Base-by-base conservation (phyloP, 1,140 invertebrate species). In the Maconellicoccus hirsutus region DNA sequence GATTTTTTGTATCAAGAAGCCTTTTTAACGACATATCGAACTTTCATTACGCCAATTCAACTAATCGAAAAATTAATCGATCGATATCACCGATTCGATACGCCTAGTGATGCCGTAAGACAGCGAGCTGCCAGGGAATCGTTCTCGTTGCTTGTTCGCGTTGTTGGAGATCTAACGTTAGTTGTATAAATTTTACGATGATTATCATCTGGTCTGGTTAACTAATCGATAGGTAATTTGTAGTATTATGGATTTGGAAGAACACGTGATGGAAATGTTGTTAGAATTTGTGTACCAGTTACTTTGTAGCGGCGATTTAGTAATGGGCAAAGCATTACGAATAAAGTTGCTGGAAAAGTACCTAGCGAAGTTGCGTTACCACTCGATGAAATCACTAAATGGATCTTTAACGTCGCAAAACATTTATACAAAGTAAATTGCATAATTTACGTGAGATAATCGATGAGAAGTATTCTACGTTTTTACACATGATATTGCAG, bases 1-100 rank as follows among this genome's bases (percentile, higher is more conserved):
- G 93, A 94, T 81, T 93, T 93, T 79, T 84, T 92, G 78, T 98
- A 95, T 82, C 93, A 96, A 84, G 94, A 98, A 83, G 94, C 95
- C 39, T 98, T 98, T 81, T 84, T 98, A 74, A 94, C 93, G 23
- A 98, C 95, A 52, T 98, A 98, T 80, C 85, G 96, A 75, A 98
- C 94, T 71, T 97, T 98, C 81, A 88, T 98, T 76, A 83, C 89
- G 63, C 92, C 95, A n/a, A 79, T 88, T 71, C 90, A 92, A 73
- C 82, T 98, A 72, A 88, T 98, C 73, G 86, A 87, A 76, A 95
- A 96, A 79, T 81, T 98, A 52, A 87, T 93, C 75, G 86, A 89
- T 78, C 85, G 96, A 73, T 92, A 92, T 78, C 87, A 92, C 78
- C 86, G 89, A 76, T 94, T 96, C 75, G 87, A 87, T 75, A 87